phyloP scores from a whole-genome alignment of 2,888 invertebrate genomes.

The Aelia acuminata region DNA sequence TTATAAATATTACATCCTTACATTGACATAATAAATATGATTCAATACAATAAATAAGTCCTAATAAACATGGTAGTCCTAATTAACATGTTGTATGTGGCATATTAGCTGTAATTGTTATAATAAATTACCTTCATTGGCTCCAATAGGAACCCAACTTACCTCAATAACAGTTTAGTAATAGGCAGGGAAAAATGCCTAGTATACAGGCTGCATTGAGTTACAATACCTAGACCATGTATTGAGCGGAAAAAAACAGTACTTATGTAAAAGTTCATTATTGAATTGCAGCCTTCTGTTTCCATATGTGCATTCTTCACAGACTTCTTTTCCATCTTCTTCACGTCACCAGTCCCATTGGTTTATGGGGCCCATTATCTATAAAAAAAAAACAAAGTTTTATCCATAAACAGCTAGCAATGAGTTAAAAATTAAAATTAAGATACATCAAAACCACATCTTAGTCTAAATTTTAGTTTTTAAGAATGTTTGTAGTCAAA shows the following conservation, averaged over 20 bases:
- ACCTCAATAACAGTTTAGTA: conserved; percentile 56
- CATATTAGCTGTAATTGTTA: background rate
- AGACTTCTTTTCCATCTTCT: conserved; percentile 53
- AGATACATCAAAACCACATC: too few relatives aligned
- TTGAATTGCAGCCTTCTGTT: conserved; percentile 64
- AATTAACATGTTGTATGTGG: background rate
- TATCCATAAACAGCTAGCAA: background rate
- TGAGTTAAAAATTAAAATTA: background rate
- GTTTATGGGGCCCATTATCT: conserved; percentile 61
- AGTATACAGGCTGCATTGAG: conserved; percentile 61
- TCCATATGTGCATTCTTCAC: conserved; percentile 62
- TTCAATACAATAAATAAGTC: background rate
- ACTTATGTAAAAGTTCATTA: conserved; percentile 61
- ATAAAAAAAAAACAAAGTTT: conserved; percentile 45
- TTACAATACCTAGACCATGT: conserved; percentile 63
- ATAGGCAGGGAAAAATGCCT: conserved; percentile 64
- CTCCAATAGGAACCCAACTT: conserved; percentile 31
- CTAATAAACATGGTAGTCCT: background rate
- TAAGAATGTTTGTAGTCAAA: too few relatives aligned
- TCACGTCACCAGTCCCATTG: conserved; percentile 63
- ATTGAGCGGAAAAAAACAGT: conserved; percentile 63
- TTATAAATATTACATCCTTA: background rate
- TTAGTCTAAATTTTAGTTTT: too few relatives aligned
- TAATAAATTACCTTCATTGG: conserved; percentile 4
- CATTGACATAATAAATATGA: background rate